Percentiles rank a stretch among this genome's conserved stretches.
These are phyloP conservation scores for Hydrotaea diabolus DNA, from an alignment of 2,888 invertebrate species.

Conservation along the genomic window DNA sequence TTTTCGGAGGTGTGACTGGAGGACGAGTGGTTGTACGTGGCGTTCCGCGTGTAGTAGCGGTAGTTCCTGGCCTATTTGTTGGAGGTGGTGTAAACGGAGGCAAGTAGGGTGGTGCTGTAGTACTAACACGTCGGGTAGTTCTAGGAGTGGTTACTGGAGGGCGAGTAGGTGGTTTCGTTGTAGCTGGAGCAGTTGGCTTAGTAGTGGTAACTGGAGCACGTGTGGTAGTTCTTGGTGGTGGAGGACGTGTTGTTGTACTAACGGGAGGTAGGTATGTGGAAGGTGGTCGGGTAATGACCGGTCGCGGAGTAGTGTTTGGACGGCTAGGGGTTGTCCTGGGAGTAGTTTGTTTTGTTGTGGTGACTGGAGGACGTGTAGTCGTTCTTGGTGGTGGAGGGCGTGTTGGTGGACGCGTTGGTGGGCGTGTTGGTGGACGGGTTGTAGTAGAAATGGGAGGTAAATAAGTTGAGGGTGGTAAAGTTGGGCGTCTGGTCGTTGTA, in stretches of 20 bases:
- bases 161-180: conserved; percentile 22
- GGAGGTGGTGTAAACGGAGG: conserved; percentile 59
- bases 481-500: conserved; percentile 62
- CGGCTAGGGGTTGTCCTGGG: no score
- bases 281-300: conserved; percentile 56
- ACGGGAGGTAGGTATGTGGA: conserved; percentile 39
- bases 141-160: conserved; percentile 63
- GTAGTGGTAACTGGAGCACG: conserved; percentile 48
- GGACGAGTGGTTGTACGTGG: conserved; percentile 60
- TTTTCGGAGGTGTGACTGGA: conserved; percentile 56
- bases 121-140: conserved; percentile 49
- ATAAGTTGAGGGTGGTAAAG: conserved; percentile 29
- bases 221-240: conserved; percentile 58
- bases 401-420: conserved; percentile 21
- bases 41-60: conserved; percentile 60
- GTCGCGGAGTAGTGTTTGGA: conserved; percentile 22
- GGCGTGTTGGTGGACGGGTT: conserved; percentile 27
- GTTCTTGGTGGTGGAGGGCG: background rate
- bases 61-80: conserved; percentile 66
- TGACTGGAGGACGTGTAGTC: conserved; percentile 3
- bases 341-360: no score
- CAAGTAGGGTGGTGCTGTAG: conserved; percentile 68
- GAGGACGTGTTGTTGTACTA: conserved; percentile 45
- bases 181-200: conserved; percentile 27
- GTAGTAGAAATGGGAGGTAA: conserved; percentile 19